Evolutionary conservation across 1,140 invertebrate genomes (phyloP).

Genomic region (Aphelenchoides avenae): DNA sequence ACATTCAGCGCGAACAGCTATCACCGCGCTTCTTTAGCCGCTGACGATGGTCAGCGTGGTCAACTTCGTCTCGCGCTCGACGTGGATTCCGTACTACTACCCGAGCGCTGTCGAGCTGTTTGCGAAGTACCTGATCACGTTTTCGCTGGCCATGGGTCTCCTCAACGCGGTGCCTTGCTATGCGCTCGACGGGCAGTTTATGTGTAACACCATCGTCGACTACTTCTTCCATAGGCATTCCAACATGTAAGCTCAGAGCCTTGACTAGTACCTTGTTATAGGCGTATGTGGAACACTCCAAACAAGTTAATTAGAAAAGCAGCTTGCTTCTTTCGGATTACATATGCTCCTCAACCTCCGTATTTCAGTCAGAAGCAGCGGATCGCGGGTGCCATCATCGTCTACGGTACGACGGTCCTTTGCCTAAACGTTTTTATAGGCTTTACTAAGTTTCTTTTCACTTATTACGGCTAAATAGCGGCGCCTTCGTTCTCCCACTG

Average conservation of each 20-base stretch:
- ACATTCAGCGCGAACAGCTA: no score
- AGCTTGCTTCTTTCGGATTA: constrained; percentile 9
- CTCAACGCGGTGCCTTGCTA: constrained; percentile 89
- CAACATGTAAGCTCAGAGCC: constrained; percentile 12
- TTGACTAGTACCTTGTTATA: no score
- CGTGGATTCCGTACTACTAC: constrained; percentile 41
- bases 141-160: constrained; percentile 82
- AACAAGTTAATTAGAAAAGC: no score
- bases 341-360: background rate
- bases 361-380: constrained; percentile 39
- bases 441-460: constrained; percentile 34
- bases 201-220: constrained; percentile 48
- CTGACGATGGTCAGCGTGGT: constrained; percentile 64
- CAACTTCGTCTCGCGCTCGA: constrained; percentile 74
- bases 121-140: constrained; percentile 71
- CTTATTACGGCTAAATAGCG: constrained; percentile 10
- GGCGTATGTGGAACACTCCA: no score
- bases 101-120: constrained; percentile 40
- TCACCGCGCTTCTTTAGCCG: constrained; percentile 45
- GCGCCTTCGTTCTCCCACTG: background rate
- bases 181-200: constrained; percentile 74
- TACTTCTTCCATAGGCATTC: constrained; percentile 34
- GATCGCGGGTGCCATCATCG: constrained; percentile 27
- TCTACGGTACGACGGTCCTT: constrained; percentile 37
- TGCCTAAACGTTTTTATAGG: constrained; percentile 38